These are phyloP conservation scores for Diorhabda sublineata DNA, from an alignment of 1,140 invertebrate genomes.

Conservation along the genomic window DNA sequence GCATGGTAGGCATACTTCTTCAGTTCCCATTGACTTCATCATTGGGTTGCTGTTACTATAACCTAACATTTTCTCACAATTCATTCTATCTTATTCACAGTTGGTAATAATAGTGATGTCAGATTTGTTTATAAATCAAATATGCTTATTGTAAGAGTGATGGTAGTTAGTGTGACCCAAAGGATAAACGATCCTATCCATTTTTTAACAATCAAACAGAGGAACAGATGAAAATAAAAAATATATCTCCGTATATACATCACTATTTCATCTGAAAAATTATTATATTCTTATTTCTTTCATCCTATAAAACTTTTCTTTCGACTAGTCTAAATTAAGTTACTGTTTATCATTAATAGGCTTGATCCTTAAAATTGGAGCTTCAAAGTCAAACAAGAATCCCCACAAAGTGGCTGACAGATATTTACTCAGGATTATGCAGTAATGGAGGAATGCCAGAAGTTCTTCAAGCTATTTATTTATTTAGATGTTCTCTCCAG, in stretches of 20 bases:
- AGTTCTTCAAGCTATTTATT: background rate
- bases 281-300: background rate
- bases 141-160: too few relatives aligned
- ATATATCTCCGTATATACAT: background rate
- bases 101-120: too few relatives aligned
- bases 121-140: too few relatives aligned
- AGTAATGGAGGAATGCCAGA: background rate
- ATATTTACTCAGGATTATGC: slow-evolving; percentile 2
- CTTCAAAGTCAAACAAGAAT: background rate
- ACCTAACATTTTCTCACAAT: too few relatives aligned
- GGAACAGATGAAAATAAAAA: background rate
- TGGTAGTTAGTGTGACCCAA: too few relatives aligned
- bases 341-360: background rate
- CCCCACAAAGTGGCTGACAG: background rate
- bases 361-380: background rate
- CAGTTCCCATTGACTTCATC: too few relatives aligned
- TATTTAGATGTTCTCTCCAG: background rate
- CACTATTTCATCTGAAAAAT: background rate
- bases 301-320: background rate
- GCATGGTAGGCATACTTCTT: too few relatives aligned
- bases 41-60: too few relatives aligned
- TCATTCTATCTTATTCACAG: too few relatives aligned
- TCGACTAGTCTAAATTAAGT: background rate
- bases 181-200: too few relatives aligned
- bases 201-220: too few relatives aligned